phyloP scores from a whole-genome alignment of 2,797 vertebrate species.

The Paramormyrops hopkinsi region DNA sequence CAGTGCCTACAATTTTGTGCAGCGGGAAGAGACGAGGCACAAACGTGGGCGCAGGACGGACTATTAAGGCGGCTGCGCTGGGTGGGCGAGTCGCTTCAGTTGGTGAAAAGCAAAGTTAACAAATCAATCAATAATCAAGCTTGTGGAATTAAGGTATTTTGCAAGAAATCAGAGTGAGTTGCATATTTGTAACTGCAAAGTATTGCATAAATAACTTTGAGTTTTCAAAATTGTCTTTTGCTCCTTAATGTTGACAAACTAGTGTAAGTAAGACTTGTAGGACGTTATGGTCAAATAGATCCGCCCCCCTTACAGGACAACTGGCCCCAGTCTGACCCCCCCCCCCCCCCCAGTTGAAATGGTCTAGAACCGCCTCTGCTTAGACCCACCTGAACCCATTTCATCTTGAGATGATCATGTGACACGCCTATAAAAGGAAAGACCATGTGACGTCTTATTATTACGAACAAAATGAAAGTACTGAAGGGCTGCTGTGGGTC shows the following conservation, averaged over 20 bases:
- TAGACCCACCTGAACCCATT: background rate
- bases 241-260: background rate
- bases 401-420: background rate
- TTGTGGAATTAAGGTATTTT: background rate
- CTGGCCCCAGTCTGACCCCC: background rate
- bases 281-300: background rate
- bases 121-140: too few species aligned
- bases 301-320: background rate
- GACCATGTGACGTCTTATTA: background rate
- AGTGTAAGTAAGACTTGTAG: background rate
- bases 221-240: background rate
- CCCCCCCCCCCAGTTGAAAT: background rate
- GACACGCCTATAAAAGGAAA: background rate
- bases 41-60: too few species aligned
- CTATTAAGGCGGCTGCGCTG: too few species aligned
- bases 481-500: background rate
- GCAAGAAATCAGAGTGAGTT: background rate
- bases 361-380: background rate
- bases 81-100: background rate
- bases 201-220: background rate
- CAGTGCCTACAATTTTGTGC: background rate
- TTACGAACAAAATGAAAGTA: background rate
- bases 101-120: background rate
- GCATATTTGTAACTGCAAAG: background rate
- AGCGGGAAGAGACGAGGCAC: too few species aligned